Evolutionary conservation across 2,113 vertebrate species (phyloP).

Genomic region (Nannospalax galili): DNA sequence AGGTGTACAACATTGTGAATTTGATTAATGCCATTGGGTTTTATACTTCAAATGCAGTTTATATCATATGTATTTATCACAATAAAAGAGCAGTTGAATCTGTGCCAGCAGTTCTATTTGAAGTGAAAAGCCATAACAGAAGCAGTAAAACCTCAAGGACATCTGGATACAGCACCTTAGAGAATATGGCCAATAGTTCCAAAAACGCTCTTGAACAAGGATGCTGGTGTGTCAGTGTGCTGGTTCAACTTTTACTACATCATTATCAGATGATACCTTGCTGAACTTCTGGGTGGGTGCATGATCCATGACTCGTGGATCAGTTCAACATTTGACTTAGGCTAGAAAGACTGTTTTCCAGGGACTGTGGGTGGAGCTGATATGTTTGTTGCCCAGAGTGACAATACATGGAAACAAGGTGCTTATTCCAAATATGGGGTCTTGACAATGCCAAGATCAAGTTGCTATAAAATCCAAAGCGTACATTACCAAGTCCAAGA

Average conservation of each 20-base stretch:
- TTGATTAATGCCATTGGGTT: not conserved
- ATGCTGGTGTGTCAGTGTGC: not conserved
- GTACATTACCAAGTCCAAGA: conserved; percentile 10
- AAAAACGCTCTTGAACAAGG: not conserved
- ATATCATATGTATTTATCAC: conserved; percentile 12
- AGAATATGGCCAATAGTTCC: not conserved
- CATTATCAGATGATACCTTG: conserved; percentile 25
- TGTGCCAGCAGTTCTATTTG: not conserved
- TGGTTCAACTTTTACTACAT: not conserved
- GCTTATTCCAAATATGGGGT: conserved; percentile 38
- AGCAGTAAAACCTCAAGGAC: conserved; percentile 8
- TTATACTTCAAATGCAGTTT: conserved; percentile 12
- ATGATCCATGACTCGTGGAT: not conserved
- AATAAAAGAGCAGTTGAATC: conserved; percentile 38
- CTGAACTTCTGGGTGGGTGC: not conserved
- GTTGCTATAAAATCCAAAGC: conserved; percentile 39
- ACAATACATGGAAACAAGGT: conserved; percentile 24
- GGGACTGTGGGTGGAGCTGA: conserved; percentile 1
- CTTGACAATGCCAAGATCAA: conserved; percentile 51
- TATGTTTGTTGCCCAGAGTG: conserved; percentile 34
- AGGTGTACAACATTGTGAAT: not conserved
- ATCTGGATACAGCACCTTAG: not conserved
- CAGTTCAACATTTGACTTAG: conserved; percentile 42
- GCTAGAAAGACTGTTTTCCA: not conserved
- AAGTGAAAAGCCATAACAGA: not conserved